phyloP scores from a whole-genome alignment of 2,797 vertebrate genomes.

The Pipistrellus kuhlii region DNA sequence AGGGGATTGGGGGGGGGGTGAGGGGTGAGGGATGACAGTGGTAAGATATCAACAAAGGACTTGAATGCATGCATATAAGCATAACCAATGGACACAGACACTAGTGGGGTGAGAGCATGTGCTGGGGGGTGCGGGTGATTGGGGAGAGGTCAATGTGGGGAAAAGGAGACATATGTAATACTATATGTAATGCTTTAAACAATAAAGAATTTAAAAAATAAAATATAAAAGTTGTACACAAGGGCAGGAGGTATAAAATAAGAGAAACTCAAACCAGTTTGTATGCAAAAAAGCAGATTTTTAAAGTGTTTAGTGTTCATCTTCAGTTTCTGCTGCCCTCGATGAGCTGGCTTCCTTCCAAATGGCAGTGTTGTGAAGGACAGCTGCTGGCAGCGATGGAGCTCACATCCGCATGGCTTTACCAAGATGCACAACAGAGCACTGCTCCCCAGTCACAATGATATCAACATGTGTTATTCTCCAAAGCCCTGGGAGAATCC shows the following conservation, averaged over 20 bases:
- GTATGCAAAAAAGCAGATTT: neutral
- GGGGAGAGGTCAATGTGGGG: no score
- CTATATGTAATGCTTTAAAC: no score
- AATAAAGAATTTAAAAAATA: no score
- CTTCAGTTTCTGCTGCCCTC: neutral
- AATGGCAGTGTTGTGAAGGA: neutral
- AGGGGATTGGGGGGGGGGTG: no score
- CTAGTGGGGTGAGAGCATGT: no score
- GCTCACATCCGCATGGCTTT: neutral
- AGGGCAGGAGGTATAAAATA: neutral
- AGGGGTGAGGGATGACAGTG: no score
- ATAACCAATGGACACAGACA: no score
- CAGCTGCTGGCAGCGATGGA: neutral
- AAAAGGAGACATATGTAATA: no score
- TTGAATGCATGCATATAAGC: no score
- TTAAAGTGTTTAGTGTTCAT: neutral
- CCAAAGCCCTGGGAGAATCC: neutral
- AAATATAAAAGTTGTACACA: neutral
- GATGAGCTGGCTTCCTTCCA: neutral
- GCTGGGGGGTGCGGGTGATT: no score
- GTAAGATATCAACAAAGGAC: no score
- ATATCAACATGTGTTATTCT: neutral
- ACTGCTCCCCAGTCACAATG: neutral
- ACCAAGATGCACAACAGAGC: no score
- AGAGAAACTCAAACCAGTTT: neutral